Conservation (phyloP, 2,888 invertebrate genomes). For the Idaea straminata region DNA sequence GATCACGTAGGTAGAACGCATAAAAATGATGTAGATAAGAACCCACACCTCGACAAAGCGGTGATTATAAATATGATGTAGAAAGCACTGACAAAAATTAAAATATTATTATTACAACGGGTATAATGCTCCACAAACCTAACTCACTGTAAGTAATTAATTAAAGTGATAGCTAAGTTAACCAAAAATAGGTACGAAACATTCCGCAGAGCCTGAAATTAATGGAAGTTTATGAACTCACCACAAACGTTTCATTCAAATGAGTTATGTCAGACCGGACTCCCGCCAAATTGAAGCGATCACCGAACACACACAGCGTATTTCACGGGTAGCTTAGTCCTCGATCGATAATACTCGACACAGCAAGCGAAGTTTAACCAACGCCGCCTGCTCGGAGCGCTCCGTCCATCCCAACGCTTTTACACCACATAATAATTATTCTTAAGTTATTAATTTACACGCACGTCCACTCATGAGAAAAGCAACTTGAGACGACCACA, state of each 20-base stretch:
- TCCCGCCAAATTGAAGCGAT: conserved; percentile 70
- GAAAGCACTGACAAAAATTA: background rate
- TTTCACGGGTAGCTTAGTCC: conserved; percentile 57
- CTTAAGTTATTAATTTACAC: conserved; percentile 79
- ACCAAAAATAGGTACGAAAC: conserved; percentile 2
- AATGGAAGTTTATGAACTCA: conserved; percentile 47
- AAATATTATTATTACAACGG: background rate
- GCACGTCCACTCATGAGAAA: conserved; percentile 80
- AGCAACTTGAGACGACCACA: conserved; percentile 80
- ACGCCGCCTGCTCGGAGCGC: conserved; percentile 57
- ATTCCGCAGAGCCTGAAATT: conserved; percentile 21
- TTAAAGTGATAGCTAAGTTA: background rate
- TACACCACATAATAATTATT: conserved; percentile 66
- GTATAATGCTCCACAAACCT: background rate
- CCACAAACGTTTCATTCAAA: conserved; percentile 49
- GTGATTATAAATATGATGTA: background rate
- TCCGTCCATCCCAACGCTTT: conserved; percentile 62
- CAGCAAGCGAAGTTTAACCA: conserved; percentile 48
- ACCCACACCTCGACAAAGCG: background rate
- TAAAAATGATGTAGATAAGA: background rate
- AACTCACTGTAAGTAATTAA: background rate
- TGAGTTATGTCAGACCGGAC: conserved; percentile 46
- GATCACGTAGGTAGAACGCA: background rate
- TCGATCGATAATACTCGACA: conserved; percentile 71
- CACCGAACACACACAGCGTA: conserved; percentile 65